These are phyloP conservation scores for Nematostella vectensis DNA, from an alignment of 92 coral and sea anemone species.

Conservation along the genomic window DNA sequence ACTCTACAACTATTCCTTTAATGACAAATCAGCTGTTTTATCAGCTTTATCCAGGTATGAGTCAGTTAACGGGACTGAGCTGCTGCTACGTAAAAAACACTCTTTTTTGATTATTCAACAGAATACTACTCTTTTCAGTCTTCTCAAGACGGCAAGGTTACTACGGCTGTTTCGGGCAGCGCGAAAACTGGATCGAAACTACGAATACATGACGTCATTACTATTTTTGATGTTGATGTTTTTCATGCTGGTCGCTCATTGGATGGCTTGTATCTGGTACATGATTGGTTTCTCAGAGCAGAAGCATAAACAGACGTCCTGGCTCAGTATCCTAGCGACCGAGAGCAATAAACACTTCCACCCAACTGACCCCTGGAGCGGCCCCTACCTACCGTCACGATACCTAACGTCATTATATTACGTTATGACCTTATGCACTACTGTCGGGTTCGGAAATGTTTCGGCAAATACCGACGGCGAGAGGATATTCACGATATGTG, in stretches of 20 bases:
- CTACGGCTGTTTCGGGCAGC: slow-evolving; percentile 87
- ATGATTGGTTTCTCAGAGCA: slow-evolving; percentile 63
- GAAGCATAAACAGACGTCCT: slow-evolving; percentile 30
- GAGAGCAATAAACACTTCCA: slow-evolving; percentile 26
- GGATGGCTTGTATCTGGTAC: slow-evolving; percentile 97
- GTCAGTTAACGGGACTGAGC: too few relatives aligned
- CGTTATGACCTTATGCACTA: slow-evolving; percentile 78
- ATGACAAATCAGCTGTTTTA: too few relatives aligned
- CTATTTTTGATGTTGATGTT: slow-evolving; percentile 87
- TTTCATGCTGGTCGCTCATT: slow-evolving; percentile 96
- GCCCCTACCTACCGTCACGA: slow-evolving; percentile 46
- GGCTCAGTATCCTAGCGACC: slow-evolving; percentile 54
- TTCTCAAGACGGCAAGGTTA: slow-evolving; percentile 48
- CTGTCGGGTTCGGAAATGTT: slow-evolving; percentile 90
- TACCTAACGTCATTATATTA: slow-evolving; percentile 69
- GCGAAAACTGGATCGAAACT: slow-evolving; percentile 93
- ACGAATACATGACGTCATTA: slow-evolving; percentile 95
- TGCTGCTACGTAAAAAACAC: too few relatives aligned
- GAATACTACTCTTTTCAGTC: slow-evolving; percentile 73
- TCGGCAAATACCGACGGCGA: slow-evolving; percentile 85
- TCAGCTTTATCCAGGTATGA: too few relatives aligned
- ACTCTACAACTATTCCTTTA: too few relatives aligned
- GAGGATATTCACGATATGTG: slow-evolving; percentile 74
- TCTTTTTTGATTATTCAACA: too few relatives aligned
- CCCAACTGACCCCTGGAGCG: slow-evolving; percentile 19